Base-by-base conservation (phyloP, 1,140 invertebrate species). In the Paralvinella palmiformis region DNA sequence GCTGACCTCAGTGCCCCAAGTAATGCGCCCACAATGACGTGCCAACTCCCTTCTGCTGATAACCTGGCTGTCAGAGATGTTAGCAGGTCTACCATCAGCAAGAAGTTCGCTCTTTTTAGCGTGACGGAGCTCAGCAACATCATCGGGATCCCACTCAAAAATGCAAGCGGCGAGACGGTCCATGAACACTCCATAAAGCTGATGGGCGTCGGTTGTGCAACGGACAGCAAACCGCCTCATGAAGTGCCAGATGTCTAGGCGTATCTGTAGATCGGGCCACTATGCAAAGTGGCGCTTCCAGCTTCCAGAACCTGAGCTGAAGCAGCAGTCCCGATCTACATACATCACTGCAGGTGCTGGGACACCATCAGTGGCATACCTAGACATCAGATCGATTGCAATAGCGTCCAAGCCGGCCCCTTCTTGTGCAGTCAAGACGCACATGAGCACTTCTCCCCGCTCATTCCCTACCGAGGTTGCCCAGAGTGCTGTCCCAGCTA, bases 201-300 rank as follows among this genome's bases (percentile, higher is more conserved):
- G 63, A 32, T 73, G 71, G 2, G 64, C 37, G 5, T 74, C 68
- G 6, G 68, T 72, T 22, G 68, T 67, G 22, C 64, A 67, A 6
- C 63, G 62, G 15, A n/a, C 1, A 2, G 71, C 50, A 20, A 74
- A 32, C 3, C 69, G 33, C 2, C 71, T 41, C 69, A 72, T 74
- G 62, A 72, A 72, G 35, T 73, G 72, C 73, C 73, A 74, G 2
- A 72, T 59, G 52, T 73, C 72, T 3, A 74, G 66, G 5, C 69
- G 45, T n/a, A 73, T 20, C 13, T n/a, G 17, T 20, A 41, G 20
- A 20, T 31, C 53, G 3, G n/a, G 17, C 53, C 53, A 56, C 31
- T 17, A n/a, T 3, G 53, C 17, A 31, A 56, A 24, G 13, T 24
- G 31, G 32, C 6, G 6, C 20, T 56, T 56, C 53, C n/a, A n/a